A percentile compares a stretch with the other conserved stretches of the same genome.
Evolutionary conservation across 2,113 vertebrate species (phyloP).

Genomic region (Festucalex cinctus): DNA sequence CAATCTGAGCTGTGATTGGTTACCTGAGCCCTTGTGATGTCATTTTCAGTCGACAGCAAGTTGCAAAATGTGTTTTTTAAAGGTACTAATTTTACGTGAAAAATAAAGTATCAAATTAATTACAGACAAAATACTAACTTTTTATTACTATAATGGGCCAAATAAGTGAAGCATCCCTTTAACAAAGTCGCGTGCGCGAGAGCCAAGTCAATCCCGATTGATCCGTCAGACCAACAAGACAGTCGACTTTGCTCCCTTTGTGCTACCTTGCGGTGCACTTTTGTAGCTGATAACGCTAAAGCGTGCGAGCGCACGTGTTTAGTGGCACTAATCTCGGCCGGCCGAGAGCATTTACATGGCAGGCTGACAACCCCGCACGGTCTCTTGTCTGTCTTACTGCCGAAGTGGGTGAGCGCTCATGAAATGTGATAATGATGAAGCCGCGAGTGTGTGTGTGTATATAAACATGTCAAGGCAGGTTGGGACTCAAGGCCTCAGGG

Average conservation of each 20-base stretch:
- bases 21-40: too few relatives aligned
- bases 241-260: conserved; percentile 66
- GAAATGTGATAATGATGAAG: conserved; percentile 65
- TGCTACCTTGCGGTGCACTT: conserved; percentile 39
- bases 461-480: conserved; percentile 42
- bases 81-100: too few relatives aligned
- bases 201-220: background rate
- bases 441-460: conserved; percentile 15
- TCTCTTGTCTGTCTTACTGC: conserved; percentile 14
- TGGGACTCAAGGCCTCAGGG: conserved; percentile 27
- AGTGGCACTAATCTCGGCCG: conserved; percentile 49
- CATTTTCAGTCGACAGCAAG: too few relatives aligned
- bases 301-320: background rate
- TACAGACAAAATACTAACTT: too few relatives aligned
- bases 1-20: too few relatives aligned
- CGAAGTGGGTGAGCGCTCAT: conserved; percentile 52
- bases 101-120: too few relatives aligned
- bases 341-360: conserved; percentile 53
- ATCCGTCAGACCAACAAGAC: conserved; percentile 27
- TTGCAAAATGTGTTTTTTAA: too few relatives aligned
- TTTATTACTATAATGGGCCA: too few relatives aligned
- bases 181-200: background rate
- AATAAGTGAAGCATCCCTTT: too few relatives aligned
- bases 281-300: conserved; percentile 53
- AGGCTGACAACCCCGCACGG: conserved; percentile 46